Conservation (phyloP, 2,113 vertebrate species). For the Aspiorhynchus laticeps region DNA sequence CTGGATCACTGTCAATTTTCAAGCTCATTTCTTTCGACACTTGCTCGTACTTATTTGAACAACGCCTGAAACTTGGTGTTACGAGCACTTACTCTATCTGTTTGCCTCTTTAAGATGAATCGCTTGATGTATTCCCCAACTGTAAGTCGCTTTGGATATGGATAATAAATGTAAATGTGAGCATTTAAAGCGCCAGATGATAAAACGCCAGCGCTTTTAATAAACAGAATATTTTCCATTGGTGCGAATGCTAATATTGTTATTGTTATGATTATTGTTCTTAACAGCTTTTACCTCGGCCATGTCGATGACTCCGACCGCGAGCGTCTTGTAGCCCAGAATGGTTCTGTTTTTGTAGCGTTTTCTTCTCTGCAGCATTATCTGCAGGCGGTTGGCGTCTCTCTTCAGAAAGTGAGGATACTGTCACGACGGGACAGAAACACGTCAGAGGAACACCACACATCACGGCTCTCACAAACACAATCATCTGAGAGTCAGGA, state of each 20-base stretch:
- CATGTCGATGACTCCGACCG: constrained; percentile 80
- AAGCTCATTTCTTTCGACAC: too few species aligned
- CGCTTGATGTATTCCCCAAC: too few species aligned
- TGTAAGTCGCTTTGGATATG: too few species aligned
- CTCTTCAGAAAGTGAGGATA: constrained; percentile 82
- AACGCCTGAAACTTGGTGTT: too few species aligned
- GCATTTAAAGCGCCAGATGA: too few species aligned
- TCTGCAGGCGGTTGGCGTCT: constrained; percentile 79
- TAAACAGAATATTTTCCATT: neutral
- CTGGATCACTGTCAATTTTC: too few species aligned
- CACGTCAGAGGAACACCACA: constrained; percentile 27
- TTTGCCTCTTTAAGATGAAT: too few species aligned
- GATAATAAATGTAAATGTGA: too few species aligned
- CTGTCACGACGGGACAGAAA: constrained; percentile 57
- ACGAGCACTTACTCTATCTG: too few species aligned
- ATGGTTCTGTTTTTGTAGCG: constrained; percentile 83
- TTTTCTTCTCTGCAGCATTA: constrained; percentile 81
- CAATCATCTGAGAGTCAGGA: neutral
- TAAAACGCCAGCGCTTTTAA: too few species aligned
- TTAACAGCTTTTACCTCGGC: constrained; percentile 69
- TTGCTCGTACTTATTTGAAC: too few species aligned
- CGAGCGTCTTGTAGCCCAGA: constrained; percentile 80
- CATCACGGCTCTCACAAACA: neutral
- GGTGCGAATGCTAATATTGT: neutral
- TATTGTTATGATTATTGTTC: neutral